Evolutionary conservation across 2,797 vertebrate genomes (phyloP).

Genomic region (Oreortyx pictus): DNA sequence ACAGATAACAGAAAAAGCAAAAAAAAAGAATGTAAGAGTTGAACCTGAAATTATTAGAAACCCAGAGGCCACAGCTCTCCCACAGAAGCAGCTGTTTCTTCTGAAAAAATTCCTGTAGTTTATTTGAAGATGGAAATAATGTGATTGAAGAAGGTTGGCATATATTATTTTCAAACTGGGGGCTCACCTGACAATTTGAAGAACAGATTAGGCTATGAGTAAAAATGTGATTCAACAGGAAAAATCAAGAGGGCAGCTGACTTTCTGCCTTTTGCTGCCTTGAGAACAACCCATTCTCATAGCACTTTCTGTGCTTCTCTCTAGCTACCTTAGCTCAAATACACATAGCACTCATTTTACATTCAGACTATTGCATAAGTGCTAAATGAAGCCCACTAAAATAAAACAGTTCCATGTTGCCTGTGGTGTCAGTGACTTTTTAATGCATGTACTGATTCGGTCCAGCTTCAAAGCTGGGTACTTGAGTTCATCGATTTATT

Average conservation of each 20-base stretch:
- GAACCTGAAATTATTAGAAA: neutral
- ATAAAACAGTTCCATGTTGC: neutral
- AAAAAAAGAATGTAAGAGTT: neutral
- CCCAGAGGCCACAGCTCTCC: neutral
- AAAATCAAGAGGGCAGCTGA: neutral
- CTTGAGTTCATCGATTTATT: neutral
- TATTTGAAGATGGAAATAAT: neutral
- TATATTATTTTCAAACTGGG: neutral
- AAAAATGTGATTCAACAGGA: neutral
- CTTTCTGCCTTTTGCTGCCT: neutral
- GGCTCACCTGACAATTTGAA: neutral
- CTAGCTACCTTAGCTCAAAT: neutral
- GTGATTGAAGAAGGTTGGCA: neutral
- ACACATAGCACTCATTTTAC: neutral
- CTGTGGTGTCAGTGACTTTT: neutral
- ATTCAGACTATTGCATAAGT: neutral
- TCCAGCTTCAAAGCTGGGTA: neutral
- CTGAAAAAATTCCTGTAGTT: neutral
- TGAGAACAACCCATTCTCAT: neutral
- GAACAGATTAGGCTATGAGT: neutral
- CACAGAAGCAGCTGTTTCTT: neutral
- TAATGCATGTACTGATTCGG: fast-evolving
- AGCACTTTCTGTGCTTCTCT: neutral
- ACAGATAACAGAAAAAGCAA: neutral
- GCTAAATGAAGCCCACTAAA: neutral